phyloP scores from a whole-genome alignment of 2,888 invertebrate species.

The Phengaris arion region DNA sequence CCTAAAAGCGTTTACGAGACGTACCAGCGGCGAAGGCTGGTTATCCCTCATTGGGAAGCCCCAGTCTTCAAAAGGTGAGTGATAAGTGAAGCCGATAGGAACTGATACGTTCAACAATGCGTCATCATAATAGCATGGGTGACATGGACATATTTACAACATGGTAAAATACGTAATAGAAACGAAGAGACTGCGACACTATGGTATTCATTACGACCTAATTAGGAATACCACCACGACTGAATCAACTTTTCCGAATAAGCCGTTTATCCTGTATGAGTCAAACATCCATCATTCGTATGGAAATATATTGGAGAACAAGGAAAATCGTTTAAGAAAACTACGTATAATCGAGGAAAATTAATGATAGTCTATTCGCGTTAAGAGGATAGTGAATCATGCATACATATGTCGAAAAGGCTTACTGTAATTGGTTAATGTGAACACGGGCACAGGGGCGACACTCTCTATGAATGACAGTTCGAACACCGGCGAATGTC shows the following conservation, averaged over 20 bases:
- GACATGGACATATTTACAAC: background rate
- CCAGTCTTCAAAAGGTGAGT: too few relatives aligned
- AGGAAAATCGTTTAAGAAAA: background rate
- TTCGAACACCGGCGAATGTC: too few relatives aligned
- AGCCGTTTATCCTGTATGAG: constrained; percentile 14
- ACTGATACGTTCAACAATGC: background rate
- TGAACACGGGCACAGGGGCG: too few relatives aligned
- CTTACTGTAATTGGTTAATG: too few relatives aligned
- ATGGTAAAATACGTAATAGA: background rate
- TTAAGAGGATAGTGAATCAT: too few relatives aligned
- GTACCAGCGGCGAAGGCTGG: too few relatives aligned
- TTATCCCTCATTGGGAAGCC: too few relatives aligned
- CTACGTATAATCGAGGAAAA: background rate
- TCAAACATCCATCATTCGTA: background rate
- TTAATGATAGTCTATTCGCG: background rate
- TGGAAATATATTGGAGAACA: background rate
- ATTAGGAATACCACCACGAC: constrained; percentile 16
- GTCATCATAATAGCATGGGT: background rate
- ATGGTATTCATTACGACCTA: background rate
- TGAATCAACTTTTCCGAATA: constrained; percentile 27
- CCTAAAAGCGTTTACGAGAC: too few relatives aligned
- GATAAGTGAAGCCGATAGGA: too few relatives aligned
- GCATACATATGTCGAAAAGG: too few relatives aligned
- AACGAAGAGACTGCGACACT: background rate
- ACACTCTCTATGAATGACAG: too few relatives aligned